Percentiles rank a stretch among this genome's conserved stretches.
Conservation (phyloP, 2,888 invertebrate genomes). For the Gibbula magus region DNA sequence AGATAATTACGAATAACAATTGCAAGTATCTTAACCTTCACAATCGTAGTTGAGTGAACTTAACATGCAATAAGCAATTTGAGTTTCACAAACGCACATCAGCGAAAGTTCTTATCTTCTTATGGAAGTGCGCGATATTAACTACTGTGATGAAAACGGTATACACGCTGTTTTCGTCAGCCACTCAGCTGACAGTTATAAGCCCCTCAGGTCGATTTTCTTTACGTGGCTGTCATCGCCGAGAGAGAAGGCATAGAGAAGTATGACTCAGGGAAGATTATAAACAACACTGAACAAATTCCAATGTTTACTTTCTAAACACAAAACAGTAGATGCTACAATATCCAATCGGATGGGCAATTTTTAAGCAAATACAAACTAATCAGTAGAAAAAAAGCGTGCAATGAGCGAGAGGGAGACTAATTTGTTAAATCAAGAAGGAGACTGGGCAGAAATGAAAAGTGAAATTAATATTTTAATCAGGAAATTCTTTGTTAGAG, state of each 20-base stretch:
- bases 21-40: too few species aligned
- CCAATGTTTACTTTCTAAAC: conserved; percentile 15
- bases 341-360: conserved; percentile 18
- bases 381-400: conserved; percentile 1
- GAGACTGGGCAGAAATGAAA: background rate
- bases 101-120: too few species aligned
- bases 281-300: conserved; percentile 19
- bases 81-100: too few species aligned
- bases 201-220: conserved; percentile 6
- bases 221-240: conserved; percentile 4
- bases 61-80: too few species aligned
- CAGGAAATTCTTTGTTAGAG: conserved; percentile 13
- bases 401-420: background rate
- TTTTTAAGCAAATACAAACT: conserved; percentile 21
- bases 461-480: conserved; percentile 22
- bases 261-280: conserved; percentile 8
- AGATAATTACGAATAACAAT: too few species aligned
- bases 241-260: background rate
- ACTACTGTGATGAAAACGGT: background rate
- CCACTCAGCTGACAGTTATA: background rate
- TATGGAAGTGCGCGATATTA: background rate
- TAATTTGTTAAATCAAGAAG: conserved; percentile 17
- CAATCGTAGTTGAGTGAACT: too few species aligned
- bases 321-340: conserved; percentile 21
- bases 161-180: background rate